Base-by-base conservation (phyloP, 1,140 invertebrate genomes). In the Diachasmimorpha longicaudata region DNA sequence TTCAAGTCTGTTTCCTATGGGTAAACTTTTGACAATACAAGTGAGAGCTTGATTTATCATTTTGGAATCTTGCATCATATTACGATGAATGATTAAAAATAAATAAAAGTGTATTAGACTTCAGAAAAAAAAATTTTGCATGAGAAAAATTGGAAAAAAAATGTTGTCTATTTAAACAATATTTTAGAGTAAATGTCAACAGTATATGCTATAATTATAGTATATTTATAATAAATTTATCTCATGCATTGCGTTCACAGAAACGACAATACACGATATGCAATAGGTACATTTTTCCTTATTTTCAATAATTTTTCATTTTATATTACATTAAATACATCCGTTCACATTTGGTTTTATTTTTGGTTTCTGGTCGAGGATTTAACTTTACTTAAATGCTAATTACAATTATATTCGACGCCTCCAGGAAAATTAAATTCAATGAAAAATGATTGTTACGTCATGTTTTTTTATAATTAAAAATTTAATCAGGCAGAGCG, bases 191-290 rank as follows among this genome's bases (percentile, higher is more conserved):
- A 3, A 46, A 46, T 46, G 11, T 46, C 1, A 46, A 46, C 44
- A 46, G 44, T 10, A 42, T 79, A 75, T 77, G 86, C 85, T 87
- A 85, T 87, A 85, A 86, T 86, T 44, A 74, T 46, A 85, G 85
- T 87, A 87, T 87, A 87, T 88, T 88, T 83, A 87, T 87, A 87
- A 86, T 87, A 87, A 88, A 87, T 87, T 87, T 87, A 86, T 79
- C 80, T 80, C 70, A 44, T 73, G 77, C 9, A 52, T 52, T 63
- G 67, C 72, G 77, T 72, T 70, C 79, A 79, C 79, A 74, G 58
- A 75, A 78, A 78, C 75, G 58, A 37, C 69, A 72, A 69, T n/a
- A 76, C 76, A 76, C 76, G 80, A 80, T 80, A 79, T 76, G 82
- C 79, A 77, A 81, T 82, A 83, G 80, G 77, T 84, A 85, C 83